phyloP scores from a whole-genome alignment of 23 tunicate species.

The Oikopleura dioica region DNA sequence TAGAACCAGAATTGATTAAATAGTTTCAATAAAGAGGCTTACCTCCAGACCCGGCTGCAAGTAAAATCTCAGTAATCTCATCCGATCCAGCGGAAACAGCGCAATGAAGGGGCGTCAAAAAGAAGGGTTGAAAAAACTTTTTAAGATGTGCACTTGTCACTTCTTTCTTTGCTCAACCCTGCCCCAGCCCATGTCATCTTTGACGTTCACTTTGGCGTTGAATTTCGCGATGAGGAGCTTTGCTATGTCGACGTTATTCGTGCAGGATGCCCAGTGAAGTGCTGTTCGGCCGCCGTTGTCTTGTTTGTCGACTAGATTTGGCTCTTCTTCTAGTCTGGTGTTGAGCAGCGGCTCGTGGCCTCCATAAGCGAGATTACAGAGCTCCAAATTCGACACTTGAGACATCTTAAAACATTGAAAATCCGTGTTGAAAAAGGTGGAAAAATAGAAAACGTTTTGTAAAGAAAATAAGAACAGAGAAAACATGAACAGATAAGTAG shows the following conservation, averaged over 20 bases:
- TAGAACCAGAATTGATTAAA: not conserved
- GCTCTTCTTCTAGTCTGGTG: not conserved
- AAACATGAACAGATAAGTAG: not conserved
- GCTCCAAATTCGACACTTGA: not conserved
- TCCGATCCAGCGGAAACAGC: conserved; percentile 48
- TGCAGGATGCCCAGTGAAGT: not conserved
- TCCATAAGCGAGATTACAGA: not conserved
- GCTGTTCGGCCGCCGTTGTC: not conserved
- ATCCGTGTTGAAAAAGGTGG: not conserved
- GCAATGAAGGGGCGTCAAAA: conserved; percentile 86
- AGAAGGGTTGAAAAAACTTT: no score
- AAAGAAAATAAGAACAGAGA: not conserved
- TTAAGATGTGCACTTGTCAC: no score
- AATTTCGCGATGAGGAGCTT: not conserved
- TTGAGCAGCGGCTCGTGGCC: not conserved
- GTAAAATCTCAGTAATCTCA: conserved; percentile 42
- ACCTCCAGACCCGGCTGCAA: conserved; percentile 58
- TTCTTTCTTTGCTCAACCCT: no score
- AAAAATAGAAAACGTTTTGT: not conserved
- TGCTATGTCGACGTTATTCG: not conserved
- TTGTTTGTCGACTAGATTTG: not conserved
- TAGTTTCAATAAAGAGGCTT: conserved; percentile 11
- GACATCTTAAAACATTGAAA: not conserved
- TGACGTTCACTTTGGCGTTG: not conserved
- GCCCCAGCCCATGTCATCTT: not conserved